A percentile compares a stretch with the other conserved stretches of the same genome.
These are phyloP conservation scores for Drosophila acutilabella DNA, from an alignment of 2,888 invertebrate genomes.

Conservation along the genomic window DNA sequence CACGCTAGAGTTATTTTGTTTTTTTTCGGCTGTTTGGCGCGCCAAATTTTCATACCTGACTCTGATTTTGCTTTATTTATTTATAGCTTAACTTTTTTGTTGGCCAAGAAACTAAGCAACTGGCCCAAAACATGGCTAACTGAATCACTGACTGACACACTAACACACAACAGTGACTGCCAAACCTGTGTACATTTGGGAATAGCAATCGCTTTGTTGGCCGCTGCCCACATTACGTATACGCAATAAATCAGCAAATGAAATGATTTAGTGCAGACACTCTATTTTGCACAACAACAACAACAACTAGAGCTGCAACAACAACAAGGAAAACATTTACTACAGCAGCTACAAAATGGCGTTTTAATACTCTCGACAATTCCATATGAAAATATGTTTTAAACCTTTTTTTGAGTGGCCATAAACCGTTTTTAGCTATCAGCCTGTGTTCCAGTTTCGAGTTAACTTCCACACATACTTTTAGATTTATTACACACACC, in stretches of 20 bases:
- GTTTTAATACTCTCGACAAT: constrained; percentile 58
- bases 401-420: constrained; percentile 65
- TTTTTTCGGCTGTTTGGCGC: background rate
- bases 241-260: constrained; percentile 69
- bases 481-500: constrained; percentile 59
- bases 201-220: constrained; percentile 11
- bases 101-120: constrained; percentile 19
- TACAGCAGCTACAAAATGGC: constrained; percentile 19
- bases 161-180: constrained; percentile 1
- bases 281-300: constrained; percentile 21
- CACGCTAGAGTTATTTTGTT: background rate
- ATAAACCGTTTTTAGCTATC: constrained; percentile 37
- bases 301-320: constrained; percentile 12
- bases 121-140: constrained; percentile 25
- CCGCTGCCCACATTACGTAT: constrained; percentile 42
- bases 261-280: constrained; percentile 62
- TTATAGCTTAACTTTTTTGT: constrained; percentile 30
- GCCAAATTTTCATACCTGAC: constrained; percentile 3
- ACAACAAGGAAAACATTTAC: constrained; percentile 9
- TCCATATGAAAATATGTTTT: constrained; percentile 55
- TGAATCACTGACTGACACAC: constrained; percentile 3
- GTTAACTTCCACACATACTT: constrained; percentile 14
- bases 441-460: constrained; percentile 8
- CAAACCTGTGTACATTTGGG: constrained; percentile 13
- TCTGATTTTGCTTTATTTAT: constrained; percentile 35